Evolutionary conservation across 2,113 vertebrate genomes (phyloP).

Genomic region (Antigone vipio): DNA sequence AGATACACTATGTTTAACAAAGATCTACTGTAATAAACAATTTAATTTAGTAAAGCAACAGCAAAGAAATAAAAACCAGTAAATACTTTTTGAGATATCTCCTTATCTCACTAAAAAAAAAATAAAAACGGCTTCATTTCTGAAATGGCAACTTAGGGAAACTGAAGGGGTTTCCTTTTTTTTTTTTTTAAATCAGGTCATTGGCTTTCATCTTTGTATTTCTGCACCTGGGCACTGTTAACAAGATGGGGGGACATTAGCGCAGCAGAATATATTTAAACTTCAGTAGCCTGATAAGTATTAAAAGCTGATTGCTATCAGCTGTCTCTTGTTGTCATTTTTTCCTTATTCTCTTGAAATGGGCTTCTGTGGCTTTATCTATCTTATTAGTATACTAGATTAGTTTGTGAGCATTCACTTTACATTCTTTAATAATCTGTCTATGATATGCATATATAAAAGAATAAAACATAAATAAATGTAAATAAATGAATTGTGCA

Average conservation of each 20-base stretch:
- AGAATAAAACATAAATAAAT: neutral
- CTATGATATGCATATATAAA: neutral
- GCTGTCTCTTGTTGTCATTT: neutral
- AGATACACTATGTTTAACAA: neutral
- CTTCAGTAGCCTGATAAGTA: neutral
- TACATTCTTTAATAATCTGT: neutral
- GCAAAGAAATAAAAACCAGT: neutral
- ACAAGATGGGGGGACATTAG: neutral
- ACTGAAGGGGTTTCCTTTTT: fast-evolving
- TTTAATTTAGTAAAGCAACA: neutral
- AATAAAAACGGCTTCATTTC: neutral
- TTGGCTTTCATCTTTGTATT: neutral
- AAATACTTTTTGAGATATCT: neutral
- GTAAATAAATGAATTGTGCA: neutral
- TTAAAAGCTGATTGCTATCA: neutral
- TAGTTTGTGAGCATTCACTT: neutral
- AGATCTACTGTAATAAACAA: neutral
- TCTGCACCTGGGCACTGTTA: neutral
- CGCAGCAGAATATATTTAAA: neutral
- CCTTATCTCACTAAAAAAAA: neutral
- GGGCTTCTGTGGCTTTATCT: neutral
- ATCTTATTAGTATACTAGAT: neutral
- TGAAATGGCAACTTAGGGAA: neutral
- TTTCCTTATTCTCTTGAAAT: neutral
- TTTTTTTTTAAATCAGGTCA: neutral